Percentiles rank a stretch among this genome's conserved stretches.
Conservation (phyloP, 2,888 invertebrate species). For the Dinocampus coccinellae region DNA sequence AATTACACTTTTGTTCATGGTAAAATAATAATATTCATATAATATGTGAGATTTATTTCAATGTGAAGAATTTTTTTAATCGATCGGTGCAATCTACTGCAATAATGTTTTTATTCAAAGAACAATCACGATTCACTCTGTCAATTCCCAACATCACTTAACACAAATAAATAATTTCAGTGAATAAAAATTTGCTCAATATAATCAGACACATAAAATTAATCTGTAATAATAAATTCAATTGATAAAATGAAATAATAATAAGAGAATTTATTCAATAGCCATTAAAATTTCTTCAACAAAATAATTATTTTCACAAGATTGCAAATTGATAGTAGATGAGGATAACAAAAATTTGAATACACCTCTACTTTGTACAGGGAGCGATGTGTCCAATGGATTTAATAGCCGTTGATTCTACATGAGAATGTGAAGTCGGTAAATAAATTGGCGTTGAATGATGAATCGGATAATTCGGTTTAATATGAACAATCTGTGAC, state of each 20-base stretch:
- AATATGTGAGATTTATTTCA: too few species aligned
- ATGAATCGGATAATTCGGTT: constrained; percentile 48
- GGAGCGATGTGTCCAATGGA: constrained; percentile 9
- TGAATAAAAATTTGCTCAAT: not conserved
- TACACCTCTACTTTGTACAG: not conserved
- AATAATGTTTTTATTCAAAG: too few species aligned
- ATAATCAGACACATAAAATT: not conserved
- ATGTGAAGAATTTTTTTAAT: not conserved
- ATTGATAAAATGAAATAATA: not conserved
- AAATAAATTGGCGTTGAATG: constrained; percentile 43
- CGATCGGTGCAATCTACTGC: not conserved
- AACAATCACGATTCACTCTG: too few species aligned
- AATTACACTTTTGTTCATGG: not conserved
- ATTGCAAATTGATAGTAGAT: too few species aligned
- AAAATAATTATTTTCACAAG: not conserved
- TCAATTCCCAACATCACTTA: not conserved
- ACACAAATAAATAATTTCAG: not conserved
- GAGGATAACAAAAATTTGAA: too few species aligned
- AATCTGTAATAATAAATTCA: not conserved
- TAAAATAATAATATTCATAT: not conserved
- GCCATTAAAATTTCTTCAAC: not conserved
- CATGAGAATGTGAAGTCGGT: constrained; percentile 30
- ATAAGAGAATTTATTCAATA: not conserved
- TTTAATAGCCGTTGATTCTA: constrained; percentile 35
- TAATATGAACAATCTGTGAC: constrained; percentile 45